phyloP scores from a whole-genome alignment of 2,797 vertebrate genomes.

The Neosilurus mollespiculum region DNA sequence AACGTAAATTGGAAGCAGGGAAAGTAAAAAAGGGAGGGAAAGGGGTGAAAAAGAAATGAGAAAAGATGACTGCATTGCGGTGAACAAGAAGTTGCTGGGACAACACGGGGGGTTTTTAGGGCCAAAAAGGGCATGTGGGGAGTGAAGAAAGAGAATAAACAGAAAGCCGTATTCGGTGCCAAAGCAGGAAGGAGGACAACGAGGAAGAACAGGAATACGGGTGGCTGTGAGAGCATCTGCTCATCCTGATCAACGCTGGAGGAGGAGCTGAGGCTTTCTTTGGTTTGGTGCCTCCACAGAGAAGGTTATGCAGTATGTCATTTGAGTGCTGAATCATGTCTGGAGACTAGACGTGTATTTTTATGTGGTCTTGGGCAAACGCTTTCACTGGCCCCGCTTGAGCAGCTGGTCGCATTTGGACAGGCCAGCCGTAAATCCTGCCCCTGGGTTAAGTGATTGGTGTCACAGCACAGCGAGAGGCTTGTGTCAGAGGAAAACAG shows the following conservation, averaged over 20 bases:
- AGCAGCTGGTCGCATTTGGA: conserved; percentile 47
- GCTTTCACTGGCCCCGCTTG: conserved; percentile 52
- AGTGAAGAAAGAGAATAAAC: conserved; percentile 1
- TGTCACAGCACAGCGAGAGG: conserved; percentile 45
- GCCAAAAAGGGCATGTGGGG: conserved; percentile 15
- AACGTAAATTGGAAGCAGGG: conserved; percentile 53
- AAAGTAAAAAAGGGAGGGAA: background rate
- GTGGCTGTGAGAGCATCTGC: conserved; percentile 41
- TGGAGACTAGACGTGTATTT: conserved; percentile 66
- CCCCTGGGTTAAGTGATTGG: conserved; percentile 46
- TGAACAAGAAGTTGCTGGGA: conserved; percentile 38
- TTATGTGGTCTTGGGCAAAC: conserved; percentile 70
- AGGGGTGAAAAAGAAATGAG: background rate
- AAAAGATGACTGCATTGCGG: conserved; percentile 16
- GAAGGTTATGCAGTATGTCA: conserved; percentile 54
- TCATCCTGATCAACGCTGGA: conserved; percentile 32
- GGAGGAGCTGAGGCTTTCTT: conserved; percentile 46
- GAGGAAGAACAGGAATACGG: conserved; percentile 54
- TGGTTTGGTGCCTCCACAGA: conserved; percentile 36
- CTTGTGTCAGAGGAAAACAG: conserved; percentile 42
- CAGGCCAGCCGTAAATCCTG: conserved; percentile 45
- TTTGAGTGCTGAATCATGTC: conserved; percentile 70
- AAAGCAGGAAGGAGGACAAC: conserved; percentile 28
- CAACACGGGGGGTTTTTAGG: conserved; percentile 32
- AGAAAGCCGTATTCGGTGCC: conserved; percentile 5